A percentile compares a stretch with the other conserved stretches of the same genome.
These are phyloP conservation scores for Ceyx erithaca DNA, from an alignment of 2,797 vertebrate genomes.

Conservation along the genomic window DNA sequence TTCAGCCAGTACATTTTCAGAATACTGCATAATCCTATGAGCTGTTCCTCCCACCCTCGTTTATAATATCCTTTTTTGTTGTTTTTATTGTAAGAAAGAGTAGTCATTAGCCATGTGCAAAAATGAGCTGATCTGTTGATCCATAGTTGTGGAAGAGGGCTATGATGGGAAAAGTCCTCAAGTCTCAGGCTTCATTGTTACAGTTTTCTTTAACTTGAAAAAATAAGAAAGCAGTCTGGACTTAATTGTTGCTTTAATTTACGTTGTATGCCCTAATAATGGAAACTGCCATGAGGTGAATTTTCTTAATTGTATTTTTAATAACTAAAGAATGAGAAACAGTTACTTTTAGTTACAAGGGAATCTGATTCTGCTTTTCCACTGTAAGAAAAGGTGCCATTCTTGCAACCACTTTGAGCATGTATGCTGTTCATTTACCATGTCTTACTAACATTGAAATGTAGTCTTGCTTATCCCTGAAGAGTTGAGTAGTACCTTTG, in stretches of 20 bases:
- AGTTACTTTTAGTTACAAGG: not conserved
- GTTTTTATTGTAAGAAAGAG: not conserved
- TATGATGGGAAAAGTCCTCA: not conserved
- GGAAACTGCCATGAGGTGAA: not conserved
- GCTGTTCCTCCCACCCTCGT: not conserved
- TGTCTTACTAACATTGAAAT: not conserved
- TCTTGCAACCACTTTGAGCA: not conserved
- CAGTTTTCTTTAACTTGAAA: not conserved
- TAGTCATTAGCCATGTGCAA: not conserved
- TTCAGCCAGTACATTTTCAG: not conserved
- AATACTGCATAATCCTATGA: not conserved
- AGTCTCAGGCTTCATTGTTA: not conserved
- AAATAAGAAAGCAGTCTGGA: not conserved
- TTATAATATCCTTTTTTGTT: not conserved
- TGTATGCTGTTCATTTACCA: not conserved
- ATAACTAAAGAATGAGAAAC: not conserved
- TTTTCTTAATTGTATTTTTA: not conserved
- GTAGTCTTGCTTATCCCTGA: not conserved
- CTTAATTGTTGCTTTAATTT: not conserved
- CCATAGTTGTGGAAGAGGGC: not conserved
- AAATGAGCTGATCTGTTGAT: not conserved
- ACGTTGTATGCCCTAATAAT: not conserved
- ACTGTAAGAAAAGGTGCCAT: not conserved
- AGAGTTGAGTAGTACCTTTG: not conserved
- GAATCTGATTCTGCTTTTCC: not conserved